Conservation (phyloP, 2,113 vertebrate genomes). For the Peucedramus taeniatus region DNA sequence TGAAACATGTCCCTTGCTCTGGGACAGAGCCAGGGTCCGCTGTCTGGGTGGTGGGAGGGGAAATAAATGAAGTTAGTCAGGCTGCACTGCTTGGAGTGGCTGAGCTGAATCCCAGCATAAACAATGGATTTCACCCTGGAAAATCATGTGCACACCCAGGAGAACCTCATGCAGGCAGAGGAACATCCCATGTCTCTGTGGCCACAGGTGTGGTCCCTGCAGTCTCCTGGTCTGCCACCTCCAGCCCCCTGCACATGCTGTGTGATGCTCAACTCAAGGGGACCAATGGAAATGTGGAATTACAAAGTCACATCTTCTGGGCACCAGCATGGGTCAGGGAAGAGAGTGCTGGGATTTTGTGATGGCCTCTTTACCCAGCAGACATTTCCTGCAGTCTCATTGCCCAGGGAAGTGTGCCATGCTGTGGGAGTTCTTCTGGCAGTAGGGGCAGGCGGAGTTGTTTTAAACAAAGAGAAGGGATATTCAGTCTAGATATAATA, state of each 20-base stretch:
- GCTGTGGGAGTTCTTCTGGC: neutral
- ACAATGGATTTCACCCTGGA: neutral
- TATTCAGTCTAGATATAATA: neutral
- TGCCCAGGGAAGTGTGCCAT: neutral
- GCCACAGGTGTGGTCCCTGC: neutral
- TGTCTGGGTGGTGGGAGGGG: fast-evolving
- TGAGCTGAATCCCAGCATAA: neutral
- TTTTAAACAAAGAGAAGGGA: neutral
- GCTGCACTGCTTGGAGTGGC: neutral
- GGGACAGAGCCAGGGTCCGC: neutral
- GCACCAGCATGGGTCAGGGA: fast-evolving
- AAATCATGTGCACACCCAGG: fast-evolving
- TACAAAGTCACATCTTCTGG: neutral
- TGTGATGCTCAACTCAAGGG: fast-evolving
- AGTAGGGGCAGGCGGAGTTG: neutral
- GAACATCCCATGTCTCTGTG: fast-evolving
- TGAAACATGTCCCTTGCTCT: neutral
- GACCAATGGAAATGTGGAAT: neutral
- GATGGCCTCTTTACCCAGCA: neutral
- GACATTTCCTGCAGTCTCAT: neutral
- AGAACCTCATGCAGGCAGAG: fast-evolving
- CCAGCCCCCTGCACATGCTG: fast-evolving
- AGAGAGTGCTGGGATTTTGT: neutral
- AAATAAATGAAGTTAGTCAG: neutral
- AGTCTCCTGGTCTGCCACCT: neutral